phyloP scores from a whole-genome alignment of 1,140 invertebrate genomes.

The Drosophila virilis region DNA sequence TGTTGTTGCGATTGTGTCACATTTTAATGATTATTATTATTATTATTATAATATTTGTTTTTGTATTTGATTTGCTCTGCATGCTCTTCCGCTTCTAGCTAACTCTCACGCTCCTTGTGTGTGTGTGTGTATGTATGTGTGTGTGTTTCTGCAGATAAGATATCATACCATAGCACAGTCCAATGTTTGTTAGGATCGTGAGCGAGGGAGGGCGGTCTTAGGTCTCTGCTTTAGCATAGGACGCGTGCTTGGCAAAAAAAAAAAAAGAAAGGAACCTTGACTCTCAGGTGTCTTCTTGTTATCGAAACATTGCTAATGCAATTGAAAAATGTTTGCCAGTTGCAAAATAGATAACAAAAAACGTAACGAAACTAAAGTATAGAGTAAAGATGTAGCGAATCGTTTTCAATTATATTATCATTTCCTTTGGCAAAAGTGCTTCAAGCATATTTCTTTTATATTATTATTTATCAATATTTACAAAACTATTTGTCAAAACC shows the following conservation, averaged over 20 bases:
- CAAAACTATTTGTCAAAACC: too few relatives aligned
- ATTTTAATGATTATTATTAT: conserved; percentile 46
- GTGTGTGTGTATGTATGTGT: background rate
- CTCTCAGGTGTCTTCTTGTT: conserved; percentile 18
- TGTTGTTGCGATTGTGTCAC: conserved; percentile 46
- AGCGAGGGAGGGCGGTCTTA: background rate
- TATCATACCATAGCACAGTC: conserved; percentile 25
- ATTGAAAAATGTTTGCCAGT: conserved; percentile 52
- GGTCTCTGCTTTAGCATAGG: conserved; percentile 20
- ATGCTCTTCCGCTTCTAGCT: conserved; percentile 9
- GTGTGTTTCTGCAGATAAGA: conserved; percentile 25
- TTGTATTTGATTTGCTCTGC: conserved; percentile 27
- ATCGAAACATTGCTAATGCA: conserved; percentile 43
- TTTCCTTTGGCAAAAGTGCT: background rate
- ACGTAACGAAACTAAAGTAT: background rate
- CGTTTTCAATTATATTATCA: too few relatives aligned
- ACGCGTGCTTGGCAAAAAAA: conserved; percentile 15
- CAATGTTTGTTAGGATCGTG: too few relatives aligned
- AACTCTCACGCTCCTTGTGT: conserved; percentile 11
- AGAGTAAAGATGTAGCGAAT: too few relatives aligned
- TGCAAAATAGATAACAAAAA: conserved; percentile 14
- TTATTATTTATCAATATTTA: background rate
- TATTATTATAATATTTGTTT: conserved; percentile 36
- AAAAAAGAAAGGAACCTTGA: conserved; percentile 23
- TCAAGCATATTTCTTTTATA: background rate